Conservation (phyloP, 1,140 invertebrate species). For the Drosophila elegans region DNA sequence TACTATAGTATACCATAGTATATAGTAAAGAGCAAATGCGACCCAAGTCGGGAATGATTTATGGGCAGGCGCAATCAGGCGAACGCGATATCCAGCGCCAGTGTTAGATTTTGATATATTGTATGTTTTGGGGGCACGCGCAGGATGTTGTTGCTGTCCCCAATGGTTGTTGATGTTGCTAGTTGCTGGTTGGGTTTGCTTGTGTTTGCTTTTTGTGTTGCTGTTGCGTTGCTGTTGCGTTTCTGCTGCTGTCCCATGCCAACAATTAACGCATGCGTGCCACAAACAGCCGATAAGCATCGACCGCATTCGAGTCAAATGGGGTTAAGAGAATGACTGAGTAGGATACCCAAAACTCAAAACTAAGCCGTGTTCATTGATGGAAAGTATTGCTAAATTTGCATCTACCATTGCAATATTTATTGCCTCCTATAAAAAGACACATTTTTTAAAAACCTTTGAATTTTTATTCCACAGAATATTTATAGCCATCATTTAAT, state of each 20-base stretch:
- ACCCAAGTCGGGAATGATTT: conserved; percentile 71
- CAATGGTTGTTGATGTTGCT: conserved; percentile 37
- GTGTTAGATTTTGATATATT: conserved; percentile 80
- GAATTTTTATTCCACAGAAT: too few relatives aligned
- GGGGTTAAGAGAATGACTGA: conserved; percentile 41
- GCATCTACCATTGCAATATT: neutral
- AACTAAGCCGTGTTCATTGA: neutral
- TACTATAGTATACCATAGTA: conserved; percentile 25
- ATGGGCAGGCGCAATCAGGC: conserved; percentile 74
- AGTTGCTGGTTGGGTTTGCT: neutral
- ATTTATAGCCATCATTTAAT: too few relatives aligned
- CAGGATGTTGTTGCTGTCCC: conserved; percentile 53
- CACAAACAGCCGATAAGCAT: conserved; percentile 64
- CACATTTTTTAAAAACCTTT: too few relatives aligned
- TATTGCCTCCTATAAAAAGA: neutral
- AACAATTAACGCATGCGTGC: conserved; percentile 81
- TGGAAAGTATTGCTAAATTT: neutral
- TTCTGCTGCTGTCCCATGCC: conserved; percentile 53
- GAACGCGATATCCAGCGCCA: conserved; percentile 72
- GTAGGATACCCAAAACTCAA: conserved; percentile 7
- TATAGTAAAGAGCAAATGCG: conserved; percentile 23
- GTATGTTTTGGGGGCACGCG: conserved; percentile 80
- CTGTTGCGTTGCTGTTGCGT: conserved; percentile 25
- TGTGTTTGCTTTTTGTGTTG: conserved; percentile 17
- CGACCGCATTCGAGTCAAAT: conserved; percentile 44